Percentiles rank a stretch among this genome's conserved stretches.
phyloP scores from a whole-genome alignment of 2,888 invertebrate genomes.

The Girardia tigrina region DNA sequence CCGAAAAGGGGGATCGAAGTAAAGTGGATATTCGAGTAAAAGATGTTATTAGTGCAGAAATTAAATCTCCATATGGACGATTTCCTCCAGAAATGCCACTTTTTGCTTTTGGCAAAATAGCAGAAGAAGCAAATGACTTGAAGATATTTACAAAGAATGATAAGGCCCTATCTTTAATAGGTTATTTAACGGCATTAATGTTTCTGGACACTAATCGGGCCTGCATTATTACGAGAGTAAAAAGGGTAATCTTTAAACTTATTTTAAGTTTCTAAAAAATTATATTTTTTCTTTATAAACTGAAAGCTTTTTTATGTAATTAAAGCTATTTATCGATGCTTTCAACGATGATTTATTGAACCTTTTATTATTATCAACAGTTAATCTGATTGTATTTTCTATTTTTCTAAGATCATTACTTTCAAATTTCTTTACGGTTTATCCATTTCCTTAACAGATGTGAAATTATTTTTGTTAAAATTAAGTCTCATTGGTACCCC shows the following conservation, averaged over 20 bases:
- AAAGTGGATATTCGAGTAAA: background rate
- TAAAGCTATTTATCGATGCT: too few relatives aligned
- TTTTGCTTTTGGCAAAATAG: constrained; percentile 15
- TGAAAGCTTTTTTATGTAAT: too few relatives aligned
- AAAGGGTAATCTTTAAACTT: background rate
- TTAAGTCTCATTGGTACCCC: too few relatives aligned
- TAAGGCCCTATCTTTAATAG: background rate
- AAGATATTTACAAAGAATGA: background rate
- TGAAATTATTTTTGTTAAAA: too few relatives aligned
- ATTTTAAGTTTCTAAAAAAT: too few relatives aligned
- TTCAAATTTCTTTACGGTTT: too few relatives aligned
- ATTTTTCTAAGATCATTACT: too few relatives aligned
- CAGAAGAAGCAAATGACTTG: background rate
- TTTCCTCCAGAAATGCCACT: constrained; percentile 4
- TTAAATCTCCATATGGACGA: constrained; percentile 18
- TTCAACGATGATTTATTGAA: too few relatives aligned
- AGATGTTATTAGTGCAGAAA: background rate
- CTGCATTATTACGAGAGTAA: background rate
- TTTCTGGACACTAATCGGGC: background rate
- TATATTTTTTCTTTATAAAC: too few relatives aligned
- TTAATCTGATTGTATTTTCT: too few relatives aligned
- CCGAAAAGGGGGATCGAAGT: background rate
- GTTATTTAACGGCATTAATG: background rate
- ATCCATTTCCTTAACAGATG: background rate
- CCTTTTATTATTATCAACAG: too few relatives aligned